Evolutionary conservation across 2,888 invertebrate species (phyloP).

Genomic region (Thymelicus lineola): DNA sequence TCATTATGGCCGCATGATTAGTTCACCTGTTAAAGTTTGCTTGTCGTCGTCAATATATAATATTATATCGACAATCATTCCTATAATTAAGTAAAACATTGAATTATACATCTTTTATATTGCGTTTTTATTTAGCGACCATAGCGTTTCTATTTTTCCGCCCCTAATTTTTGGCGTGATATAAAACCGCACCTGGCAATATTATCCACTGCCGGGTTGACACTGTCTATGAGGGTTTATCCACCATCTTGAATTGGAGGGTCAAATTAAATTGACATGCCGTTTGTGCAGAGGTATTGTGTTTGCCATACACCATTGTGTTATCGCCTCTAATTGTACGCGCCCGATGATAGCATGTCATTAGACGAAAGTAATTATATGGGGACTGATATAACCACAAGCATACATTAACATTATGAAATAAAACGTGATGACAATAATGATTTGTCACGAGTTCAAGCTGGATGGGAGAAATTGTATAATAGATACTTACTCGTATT

Average conservation of each 20-base stretch:
- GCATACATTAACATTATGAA: not conserved
- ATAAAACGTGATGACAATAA: not conserved
- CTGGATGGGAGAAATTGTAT: too few relatives aligned
- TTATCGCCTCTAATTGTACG: conserved; percentile 82
- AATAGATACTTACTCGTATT: too few relatives aligned
- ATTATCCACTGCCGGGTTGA: conserved; percentile 54
- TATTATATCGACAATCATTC: too few relatives aligned
- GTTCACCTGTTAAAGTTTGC: too few relatives aligned
- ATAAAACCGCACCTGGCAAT: conserved; percentile 16
- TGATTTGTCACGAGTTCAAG: too few relatives aligned
- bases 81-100: too few relatives aligned
- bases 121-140: too few relatives aligned
- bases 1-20: too few relatives aligned
- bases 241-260: conserved; percentile 81
- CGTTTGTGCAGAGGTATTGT: conserved; percentile 80
- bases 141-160: not conserved
- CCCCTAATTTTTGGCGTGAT: conserved; percentile 7
- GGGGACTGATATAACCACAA: conserved; percentile 14
- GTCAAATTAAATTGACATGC: conserved; percentile 84
- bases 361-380: conserved; percentile 73
- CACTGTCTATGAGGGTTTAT: conserved; percentile 63
- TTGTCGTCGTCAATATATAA: too few relatives aligned
- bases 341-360: conserved; percentile 70
- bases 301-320: conserved; percentile 71
- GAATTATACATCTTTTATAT: too few relatives aligned